phyloP scores from a whole-genome alignment of 35 echinoderm and acorn worm species.

The Ptychodera flava region DNA sequence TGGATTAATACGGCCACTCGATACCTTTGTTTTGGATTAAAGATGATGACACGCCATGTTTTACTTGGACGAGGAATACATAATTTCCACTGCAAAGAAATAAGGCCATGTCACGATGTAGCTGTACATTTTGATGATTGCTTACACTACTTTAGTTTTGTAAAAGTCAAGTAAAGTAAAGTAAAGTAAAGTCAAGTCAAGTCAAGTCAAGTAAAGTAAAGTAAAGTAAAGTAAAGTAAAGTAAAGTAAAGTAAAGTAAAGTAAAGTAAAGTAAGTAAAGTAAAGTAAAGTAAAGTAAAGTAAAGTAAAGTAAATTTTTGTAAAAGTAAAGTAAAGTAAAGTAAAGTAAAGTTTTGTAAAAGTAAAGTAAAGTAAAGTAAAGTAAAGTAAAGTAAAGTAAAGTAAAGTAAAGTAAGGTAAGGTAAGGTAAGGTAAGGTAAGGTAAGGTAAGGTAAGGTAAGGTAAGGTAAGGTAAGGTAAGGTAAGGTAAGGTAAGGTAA shows the following conservation, averaged over 20 bases:
- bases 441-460: neutral
- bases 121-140: too few relatives aligned
- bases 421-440: neutral
- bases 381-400: neutral
- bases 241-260: conserved; percentile 2
- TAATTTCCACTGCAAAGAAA: too few relatives aligned
- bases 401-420: neutral
- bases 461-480: neutral
- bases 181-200: neutral
- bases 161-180: neutral
- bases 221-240: conserved; percentile 2
- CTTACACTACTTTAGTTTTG: too few relatives aligned
- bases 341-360: neutral
- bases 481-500: neutral
- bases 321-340: conserved; percentile 2
- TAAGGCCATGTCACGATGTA: too few relatives aligned
- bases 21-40: too few relatives aligned
- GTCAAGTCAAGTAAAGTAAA: conserved; percentile 1
- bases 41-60: too few relatives aligned
- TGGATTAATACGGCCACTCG: too few relatives aligned
- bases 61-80: too few relatives aligned
- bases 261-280: conserved; percentile 2
- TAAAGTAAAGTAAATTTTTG: neutral
- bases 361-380: neutral
- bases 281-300: conserved; percentile 2